Evolutionary conservation across 1,140 invertebrate genomes (phyloP), one percentile per base, ranked within the genome.

Genomic region (Spodoptera litura): DNA sequence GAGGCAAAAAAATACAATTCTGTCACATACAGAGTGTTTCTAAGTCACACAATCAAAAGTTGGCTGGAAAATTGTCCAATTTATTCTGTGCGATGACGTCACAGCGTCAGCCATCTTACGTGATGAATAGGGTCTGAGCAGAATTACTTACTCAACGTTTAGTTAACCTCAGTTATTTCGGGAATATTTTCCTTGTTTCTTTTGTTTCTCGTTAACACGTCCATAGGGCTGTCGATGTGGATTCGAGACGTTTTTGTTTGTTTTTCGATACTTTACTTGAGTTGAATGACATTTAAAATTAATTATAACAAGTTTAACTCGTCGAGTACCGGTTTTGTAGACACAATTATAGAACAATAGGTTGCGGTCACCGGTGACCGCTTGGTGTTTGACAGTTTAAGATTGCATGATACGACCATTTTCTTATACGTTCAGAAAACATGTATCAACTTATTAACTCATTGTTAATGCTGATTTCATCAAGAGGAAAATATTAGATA

Each of bases 101-200:
- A 68, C 4, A 11, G 10, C 12, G 15, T 27, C 49, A 8, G 64
- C 44, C 64, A 51, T 68, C 51, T 53, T 68, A 4, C 4, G 27
- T 68, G 12, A 53, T 27, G 51, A 31, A 31, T 68, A 52, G 64
- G 11, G 64, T 53, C 64, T 10, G 20, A 52, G 64, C 20, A 11
- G 64, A 56, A 55, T 71, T 71, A 71, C 52, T 55, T 71, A 71
- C 27, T 13, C 52, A 38, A 56, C 52, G 55, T 56, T 71, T 35
- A 71, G 68, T 71, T 56, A 71, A 27, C 44, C 64, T 52, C 64
- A 52, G 51, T 71, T 71, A 71, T 71, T 71, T 55, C 44, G 9
- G 4, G 4, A 11, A 55, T 44, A 13, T 71, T 71, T 38, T 56
- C 68, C 68, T 55, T 71, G 31, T 71, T 44, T 71, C 52, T 15